phyloP scores from a whole-genome alignment of 1,140 invertebrate species.

The Drosophila pandora region DNA sequence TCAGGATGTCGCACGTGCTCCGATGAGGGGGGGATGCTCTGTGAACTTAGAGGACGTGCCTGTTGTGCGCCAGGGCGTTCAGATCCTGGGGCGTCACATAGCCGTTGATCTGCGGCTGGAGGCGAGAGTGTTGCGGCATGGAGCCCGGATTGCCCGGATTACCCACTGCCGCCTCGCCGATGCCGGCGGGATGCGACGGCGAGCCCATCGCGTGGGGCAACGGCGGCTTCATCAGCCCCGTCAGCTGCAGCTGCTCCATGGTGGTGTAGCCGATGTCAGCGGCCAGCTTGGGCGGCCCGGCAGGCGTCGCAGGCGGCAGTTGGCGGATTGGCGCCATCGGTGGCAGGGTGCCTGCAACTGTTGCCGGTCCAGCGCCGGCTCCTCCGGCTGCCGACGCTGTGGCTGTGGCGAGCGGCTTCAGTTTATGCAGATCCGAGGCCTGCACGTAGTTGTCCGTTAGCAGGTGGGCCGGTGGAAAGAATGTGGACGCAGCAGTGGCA shows the following conservation, averaged over 20 bases:
- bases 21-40: slow-evolving; percentile 2
- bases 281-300: slow-evolving; percentile 10
- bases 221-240: slow-evolving; percentile 54
- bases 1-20: not conserved
- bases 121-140: slow-evolving; percentile 5
- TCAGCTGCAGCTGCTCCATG: slow-evolving; percentile 67
- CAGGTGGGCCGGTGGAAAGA: slow-evolving; percentile 43
- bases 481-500: slow-evolving; percentile 14
- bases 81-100: slow-evolving; percentile 71
- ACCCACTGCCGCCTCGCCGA: not conserved
- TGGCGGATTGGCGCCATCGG: not conserved
- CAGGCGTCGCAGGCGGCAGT: not conserved
- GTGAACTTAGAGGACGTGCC: slow-evolving; percentile 59
- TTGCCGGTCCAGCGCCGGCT: not conserved
- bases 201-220: not conserved
- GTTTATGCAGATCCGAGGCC: slow-evolving; percentile 62
- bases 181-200: not conserved
- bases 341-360: slow-evolving; percentile 1
- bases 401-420: slow-evolving; percentile 37
- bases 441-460: slow-evolving; percentile 67
- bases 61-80: slow-evolving; percentile 66
- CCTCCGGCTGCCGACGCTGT: not conserved
- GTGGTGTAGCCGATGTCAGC: slow-evolving; percentile 60
- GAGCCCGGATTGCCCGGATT: not conserved
- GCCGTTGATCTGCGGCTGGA: slow-evolving; percentile 61